Percentiles rank a stretch among this genome's conserved stretches.
Evolutionary conservation across 2,113 vertebrate species (phyloP).

Genomic region (Hirundichthys speculiger): DNA sequence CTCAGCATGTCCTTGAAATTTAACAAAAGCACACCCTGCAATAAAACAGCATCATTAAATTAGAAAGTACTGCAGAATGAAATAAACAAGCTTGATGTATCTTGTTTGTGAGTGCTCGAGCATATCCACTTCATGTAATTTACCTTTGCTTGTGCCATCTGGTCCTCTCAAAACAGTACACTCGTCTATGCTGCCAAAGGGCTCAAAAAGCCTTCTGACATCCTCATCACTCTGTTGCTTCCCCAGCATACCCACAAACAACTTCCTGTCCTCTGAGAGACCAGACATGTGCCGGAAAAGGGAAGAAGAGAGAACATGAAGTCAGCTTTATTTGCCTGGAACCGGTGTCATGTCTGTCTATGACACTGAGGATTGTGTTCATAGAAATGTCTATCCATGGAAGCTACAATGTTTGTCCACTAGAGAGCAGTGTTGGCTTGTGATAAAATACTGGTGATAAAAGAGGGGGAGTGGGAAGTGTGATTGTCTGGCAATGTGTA

Average conservation of each 20-base stretch:
- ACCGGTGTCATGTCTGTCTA: neutral
- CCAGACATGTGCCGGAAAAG: slow-evolving; percentile 12
- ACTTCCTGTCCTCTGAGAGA: slow-evolving; percentile 90
- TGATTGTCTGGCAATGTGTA: slow-evolving; percentile 6
- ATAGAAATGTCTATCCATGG: neutral
- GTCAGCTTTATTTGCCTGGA: neutral
- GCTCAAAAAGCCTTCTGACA: slow-evolving; percentile 91
- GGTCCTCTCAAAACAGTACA: slow-evolving; percentile 92
- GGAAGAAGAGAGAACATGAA: slow-evolving; percentile 13
- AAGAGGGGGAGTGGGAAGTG: slow-evolving; percentile 5
- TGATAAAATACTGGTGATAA: neutral
- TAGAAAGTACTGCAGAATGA: neutral
- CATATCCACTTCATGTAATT: neutral
- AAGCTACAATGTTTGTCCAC: slow-evolving; percentile 41
- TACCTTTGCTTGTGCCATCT: slow-evolving; percentile 93
- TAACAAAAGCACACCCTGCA: slow-evolving; percentile 92
- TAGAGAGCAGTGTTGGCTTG: slow-evolving; percentile 66
- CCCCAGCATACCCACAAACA: slow-evolving; percentile 95
- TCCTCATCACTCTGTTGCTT: slow-evolving; percentile 95
- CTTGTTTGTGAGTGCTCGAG: neutral
- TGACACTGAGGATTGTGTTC: neutral
- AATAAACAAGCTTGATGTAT: neutral
- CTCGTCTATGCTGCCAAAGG: slow-evolving; percentile 92
- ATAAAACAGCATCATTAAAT: slow-evolving; percentile 13
- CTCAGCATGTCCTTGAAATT: slow-evolving; percentile 90